Evolutionary conservation across 1,140 invertebrate species (phyloP).

Genomic region (Zelostemma sp.): DNA sequence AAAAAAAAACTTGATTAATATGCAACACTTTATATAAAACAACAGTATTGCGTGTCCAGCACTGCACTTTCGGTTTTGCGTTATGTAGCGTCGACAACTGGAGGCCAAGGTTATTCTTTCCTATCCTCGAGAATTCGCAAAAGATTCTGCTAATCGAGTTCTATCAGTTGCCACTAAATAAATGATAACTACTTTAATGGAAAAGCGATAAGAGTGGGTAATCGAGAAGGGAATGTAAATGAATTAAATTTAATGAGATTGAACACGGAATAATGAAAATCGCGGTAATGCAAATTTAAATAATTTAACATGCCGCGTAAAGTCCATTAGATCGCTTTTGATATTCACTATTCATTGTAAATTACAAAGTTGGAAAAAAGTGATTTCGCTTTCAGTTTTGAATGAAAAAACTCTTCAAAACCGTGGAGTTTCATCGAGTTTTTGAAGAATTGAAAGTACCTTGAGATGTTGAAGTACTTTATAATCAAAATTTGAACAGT

Average conservation of each 20-base stretch:
- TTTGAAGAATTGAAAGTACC: too few species aligned
- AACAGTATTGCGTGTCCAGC: conserved; percentile 25
- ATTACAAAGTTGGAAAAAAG: too few species aligned
- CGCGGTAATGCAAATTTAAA: neutral
- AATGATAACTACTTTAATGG: conserved; percentile 1
- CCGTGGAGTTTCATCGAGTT: neutral
- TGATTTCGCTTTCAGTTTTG: neutral
- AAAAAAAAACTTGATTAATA: conserved; percentile 3
- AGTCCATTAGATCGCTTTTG: neutral
- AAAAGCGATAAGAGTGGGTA: neutral
- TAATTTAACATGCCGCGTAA: neutral
- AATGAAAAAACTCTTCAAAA: neutral
- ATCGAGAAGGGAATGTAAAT: neutral
- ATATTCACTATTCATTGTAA: neutral
- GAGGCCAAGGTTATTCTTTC: conserved; percentile 29
- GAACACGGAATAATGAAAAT: neutral
- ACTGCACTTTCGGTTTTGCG: conserved; percentile 26
- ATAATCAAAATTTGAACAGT: neutral
- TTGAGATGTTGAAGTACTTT: too few species aligned
- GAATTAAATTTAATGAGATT: neutral
- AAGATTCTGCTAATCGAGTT: conserved; percentile 13
- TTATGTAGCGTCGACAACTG: conserved; percentile 26
- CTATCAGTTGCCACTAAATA: conserved; percentile 16
- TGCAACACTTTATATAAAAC: conserved; percentile 23
- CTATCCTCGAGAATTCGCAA: conserved; percentile 22